These are phyloP conservation scores for Phylloscopus trochilus DNA, from an alignment of 2,113 vertebrate species.

Conservation along the genomic window DNA sequence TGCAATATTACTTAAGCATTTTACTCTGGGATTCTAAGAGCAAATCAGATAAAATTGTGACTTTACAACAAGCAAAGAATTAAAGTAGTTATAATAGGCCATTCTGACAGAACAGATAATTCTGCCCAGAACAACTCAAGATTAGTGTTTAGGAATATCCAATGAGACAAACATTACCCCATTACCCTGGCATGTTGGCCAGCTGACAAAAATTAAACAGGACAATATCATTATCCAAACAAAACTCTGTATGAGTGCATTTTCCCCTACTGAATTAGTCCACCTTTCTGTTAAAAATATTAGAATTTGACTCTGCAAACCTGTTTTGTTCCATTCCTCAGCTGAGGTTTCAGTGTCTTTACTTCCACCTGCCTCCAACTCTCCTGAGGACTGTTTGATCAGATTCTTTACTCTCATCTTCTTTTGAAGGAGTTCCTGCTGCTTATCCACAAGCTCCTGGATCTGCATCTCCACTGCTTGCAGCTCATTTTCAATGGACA, in stretches of 20 bases:
- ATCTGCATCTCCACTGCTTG: constrained; percentile 87
- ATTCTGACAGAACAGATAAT: background rate
- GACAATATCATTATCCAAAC: background rate
- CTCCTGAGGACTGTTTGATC: constrained; percentile 76
- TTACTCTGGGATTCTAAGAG: background rate
- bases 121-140: background rate
- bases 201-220: background rate
- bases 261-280: background rate
- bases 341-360: constrained; percentile 45
- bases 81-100: background rate
- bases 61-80: background rate
- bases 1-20: background rate
- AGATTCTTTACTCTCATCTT: constrained; percentile 75
- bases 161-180: background rate
- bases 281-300: background rate
- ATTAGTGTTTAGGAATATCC: background rate
- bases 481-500: constrained; percentile 82
- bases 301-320: constrained; percentile 60
- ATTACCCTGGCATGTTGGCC: background rate
- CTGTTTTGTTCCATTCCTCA: constrained; percentile 79
- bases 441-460: constrained; percentile 85
- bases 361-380: constrained; percentile 62
- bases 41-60: background rate
- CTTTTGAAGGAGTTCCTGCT: constrained; percentile 79
- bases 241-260: background rate